A percentile compares a stretch with the other conserved stretches of the same genome.
These are phyloP conservation scores for Escarpia spicata DNA, from an alignment of 2,888 invertebrate species.

Conservation along the genomic window DNA sequence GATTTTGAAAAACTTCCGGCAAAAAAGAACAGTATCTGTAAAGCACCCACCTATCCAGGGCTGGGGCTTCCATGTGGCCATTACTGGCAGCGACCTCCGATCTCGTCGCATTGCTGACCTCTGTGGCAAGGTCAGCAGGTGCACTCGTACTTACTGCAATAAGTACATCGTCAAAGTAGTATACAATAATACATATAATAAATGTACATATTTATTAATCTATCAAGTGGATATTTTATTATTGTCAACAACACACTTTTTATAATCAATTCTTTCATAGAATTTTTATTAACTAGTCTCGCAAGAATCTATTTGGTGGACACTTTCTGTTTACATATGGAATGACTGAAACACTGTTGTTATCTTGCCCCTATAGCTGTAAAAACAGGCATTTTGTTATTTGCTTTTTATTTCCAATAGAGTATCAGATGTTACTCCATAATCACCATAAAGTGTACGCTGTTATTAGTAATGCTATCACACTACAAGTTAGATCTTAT, in stretches of 20 bases:
- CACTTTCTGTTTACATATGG: background rate
- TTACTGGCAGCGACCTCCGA: background rate
- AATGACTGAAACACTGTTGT: background rate
- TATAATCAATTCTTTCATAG: too few relatives aligned
- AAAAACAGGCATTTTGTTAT: background rate
- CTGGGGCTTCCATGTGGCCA: background rate
- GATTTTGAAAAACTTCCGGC: background rate
- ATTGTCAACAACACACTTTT: too few relatives aligned
- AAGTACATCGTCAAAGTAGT: background rate
- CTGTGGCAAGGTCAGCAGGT: background rate
- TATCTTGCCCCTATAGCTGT: background rate
- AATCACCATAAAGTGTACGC: background rate
- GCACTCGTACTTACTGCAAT: background rate
- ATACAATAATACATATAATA: background rate
- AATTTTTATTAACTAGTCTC: too few relatives aligned
- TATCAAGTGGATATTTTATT: background rate
- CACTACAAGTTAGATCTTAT: too few relatives aligned
- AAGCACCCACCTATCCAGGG: background rate
- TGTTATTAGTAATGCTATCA: background rate
- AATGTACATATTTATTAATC: background rate
- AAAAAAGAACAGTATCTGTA: background rate
- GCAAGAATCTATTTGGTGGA: too few relatives aligned
- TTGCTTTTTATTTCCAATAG: background rate
- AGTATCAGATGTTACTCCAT: background rate
- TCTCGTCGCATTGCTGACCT: background rate